Conservation (phyloP, 2,888 invertebrate species). For the Nephrocerus scutellatus region DNA sequence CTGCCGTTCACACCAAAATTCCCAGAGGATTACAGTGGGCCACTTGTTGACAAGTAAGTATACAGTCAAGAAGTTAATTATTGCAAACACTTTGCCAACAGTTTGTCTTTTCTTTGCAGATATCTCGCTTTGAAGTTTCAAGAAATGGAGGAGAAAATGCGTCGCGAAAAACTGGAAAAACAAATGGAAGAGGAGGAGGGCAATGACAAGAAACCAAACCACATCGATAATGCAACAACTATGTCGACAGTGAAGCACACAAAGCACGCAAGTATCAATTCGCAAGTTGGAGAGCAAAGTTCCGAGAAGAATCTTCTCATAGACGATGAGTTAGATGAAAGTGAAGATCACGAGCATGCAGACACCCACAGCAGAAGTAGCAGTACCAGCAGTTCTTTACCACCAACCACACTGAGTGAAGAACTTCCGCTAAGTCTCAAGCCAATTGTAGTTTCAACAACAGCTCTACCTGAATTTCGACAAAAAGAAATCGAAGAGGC, state of each 20-base stretch:
- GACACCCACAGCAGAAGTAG: background rate
- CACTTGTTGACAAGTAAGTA: constrained; percentile 72
- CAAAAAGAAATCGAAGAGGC: constrained; percentile 1
- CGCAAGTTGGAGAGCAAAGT: constrained; percentile 42
- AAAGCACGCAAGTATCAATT: constrained; percentile 29
- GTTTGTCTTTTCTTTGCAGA: constrained; percentile 43
- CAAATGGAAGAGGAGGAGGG: constrained; percentile 22
- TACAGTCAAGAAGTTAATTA: too few relatives aligned
- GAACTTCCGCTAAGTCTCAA: constrained; percentile 31
- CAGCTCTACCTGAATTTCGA: too few relatives aligned
- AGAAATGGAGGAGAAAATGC: constrained; percentile 78
- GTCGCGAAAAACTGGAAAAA: constrained; percentile 53
- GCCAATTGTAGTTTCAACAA: constrained; percentile 43
- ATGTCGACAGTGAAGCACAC: constrained; percentile 16
- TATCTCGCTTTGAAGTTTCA: constrained; percentile 76
- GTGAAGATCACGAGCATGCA: constrained; percentile 2
- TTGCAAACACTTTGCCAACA: background rate
- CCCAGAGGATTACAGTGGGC: constrained; percentile 84
- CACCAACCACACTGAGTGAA: constrained; percentile 10
- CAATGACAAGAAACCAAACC: constrained; percentile 8
- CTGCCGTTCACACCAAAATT: constrained; percentile 80
- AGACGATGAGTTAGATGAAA: constrained; percentile 42
- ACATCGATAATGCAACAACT: background rate
- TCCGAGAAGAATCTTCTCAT: constrained; percentile 43
- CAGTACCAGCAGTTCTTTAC: constrained; percentile 2